Evolutionary conservation across 2,797 vertebrate genomes (phyloP), one percentile per base, ranked within the genome.

Genomic region (Carapus acus): DNA sequence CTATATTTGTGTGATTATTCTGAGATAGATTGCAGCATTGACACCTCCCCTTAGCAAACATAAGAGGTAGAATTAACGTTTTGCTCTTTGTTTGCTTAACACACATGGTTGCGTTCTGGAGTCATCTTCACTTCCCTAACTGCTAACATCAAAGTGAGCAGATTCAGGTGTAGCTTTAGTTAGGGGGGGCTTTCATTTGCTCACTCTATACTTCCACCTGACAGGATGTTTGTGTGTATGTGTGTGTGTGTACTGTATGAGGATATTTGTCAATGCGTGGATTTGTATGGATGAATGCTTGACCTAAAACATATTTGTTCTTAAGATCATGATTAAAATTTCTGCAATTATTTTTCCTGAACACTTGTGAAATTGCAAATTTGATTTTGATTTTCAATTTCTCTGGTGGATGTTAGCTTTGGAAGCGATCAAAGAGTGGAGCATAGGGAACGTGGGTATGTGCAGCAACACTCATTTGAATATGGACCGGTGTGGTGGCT

Each of bases 361-460:
- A 80, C 76, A 85, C 83, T 79, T 87, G 80, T 87, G 89, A 79
- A 83, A 87, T 87, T 88, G 71, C 71, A 69, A 67, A 79, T 84
- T 86, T 79, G 71, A 80, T 89, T 89, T 88, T 82, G 86, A 87
- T 86, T 88, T 85, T 77, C 74, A 82, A 88, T 86, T 69, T 87
- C 86, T 27, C 81, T 67, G 65, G 71, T 76, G 79, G 75, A 84
- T 84, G 84, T 78, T 87, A 78, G 41, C 39, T 42, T 65, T 73
- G 73, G 78, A 87, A 76, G 76, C 76, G 83, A 77, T 86, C 73
- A 82, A 88, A 89, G 82, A 76, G 71, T 62, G 77, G 80, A 85
- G 83, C 76, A 76, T 75, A 68, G 53, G 82, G 85, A 86, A 69
- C 58, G 56, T 65, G 27, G 48, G 51, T 55, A 71, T 38, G 54